Base-by-base conservation (phyloP, 1,140 invertebrate genomes). In the Idris sp. region DNA sequence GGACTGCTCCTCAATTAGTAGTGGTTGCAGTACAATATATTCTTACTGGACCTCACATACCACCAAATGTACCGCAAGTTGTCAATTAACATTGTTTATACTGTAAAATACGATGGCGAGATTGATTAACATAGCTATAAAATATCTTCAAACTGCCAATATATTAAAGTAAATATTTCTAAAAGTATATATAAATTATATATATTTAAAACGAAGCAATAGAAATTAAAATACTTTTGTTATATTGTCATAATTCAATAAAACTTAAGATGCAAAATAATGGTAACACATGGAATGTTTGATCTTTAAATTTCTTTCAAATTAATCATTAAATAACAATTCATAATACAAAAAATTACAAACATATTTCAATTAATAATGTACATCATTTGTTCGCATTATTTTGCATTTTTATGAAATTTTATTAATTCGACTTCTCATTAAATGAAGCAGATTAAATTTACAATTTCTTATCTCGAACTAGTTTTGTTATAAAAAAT, bases 1-100 rank as follows among this genome's bases (percentile, higher is more conserved):
- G 85, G 86, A 87, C 83, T 76, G 86, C 86, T 53, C 86, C 86
- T 14, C 86, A 88, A 69, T 62, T 88, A 74, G 87, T 88, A 81
- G 81, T 87, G 36, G 86, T 88, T 22, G 86, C 86, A 41, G 81
- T 86, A 35, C 85, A 88, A 65, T 88, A 86, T 61, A 87, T 88
- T 41, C 81, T 88, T 40, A 87, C 85, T 49, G 86, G 86, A 58
- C 85, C 85, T 18, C 86, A 88, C 56, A 85, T 87, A 80, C 85
- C 84, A 36, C 83, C 86, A 41, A 86, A 87, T 41, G 79, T 86
- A 61, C 82, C 81, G 26, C 83, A 86, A 71, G 78, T 81, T 58
- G 82, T 78, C 46, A 87, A 86, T 83, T 87, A 83, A 53, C 48
- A 44, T 59, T 65, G 51, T 72, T 64, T 58, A 64, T 58, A 72